These are phyloP conservation scores for Myocastor coypus DNA, from an alignment of 2,113 vertebrate genomes.

Conservation along the genomic window DNA sequence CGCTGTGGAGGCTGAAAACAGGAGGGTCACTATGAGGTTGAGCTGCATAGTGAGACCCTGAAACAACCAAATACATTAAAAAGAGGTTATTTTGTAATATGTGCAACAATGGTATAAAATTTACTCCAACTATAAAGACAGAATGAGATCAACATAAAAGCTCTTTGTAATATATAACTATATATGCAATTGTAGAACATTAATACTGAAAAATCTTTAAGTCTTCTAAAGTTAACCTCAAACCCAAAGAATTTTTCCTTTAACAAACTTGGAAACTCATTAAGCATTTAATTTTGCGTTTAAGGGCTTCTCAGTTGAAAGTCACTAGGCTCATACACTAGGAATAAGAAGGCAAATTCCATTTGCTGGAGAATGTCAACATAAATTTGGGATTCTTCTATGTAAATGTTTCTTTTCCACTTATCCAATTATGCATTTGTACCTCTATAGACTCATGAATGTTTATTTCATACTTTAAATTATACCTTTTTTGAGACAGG, in stretches of 20 bases:
- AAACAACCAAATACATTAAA: too few species aligned
- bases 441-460: not conserved
- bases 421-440: conserved; percentile 14
- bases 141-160: conserved; percentile 26
- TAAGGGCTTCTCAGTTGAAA: conserved; percentile 23
- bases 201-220: conserved; percentile 51
- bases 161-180: not conserved
- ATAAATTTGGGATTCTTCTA: conserved; percentile 43
- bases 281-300: conserved; percentile 33
- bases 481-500: not conserved
- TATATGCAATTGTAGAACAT: not conserved
- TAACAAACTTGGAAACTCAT: conserved; percentile 39
- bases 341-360: not conserved
- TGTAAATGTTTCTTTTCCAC: not conserved
- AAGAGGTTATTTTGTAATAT: not conserved
- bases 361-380: not conserved
- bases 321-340: not conserved
- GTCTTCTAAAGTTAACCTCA: conserved; percentile 36
- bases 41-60: too few species aligned
- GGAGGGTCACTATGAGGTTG: too few species aligned
- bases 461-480: conserved; percentile 42
- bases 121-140: conserved; percentile 28
- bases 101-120: conserved; percentile 39
- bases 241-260: not conserved
- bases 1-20: too few species aligned